phyloP scores from a whole-genome alignment of 2,113 vertebrate genomes.

The Alces alces region DNA sequence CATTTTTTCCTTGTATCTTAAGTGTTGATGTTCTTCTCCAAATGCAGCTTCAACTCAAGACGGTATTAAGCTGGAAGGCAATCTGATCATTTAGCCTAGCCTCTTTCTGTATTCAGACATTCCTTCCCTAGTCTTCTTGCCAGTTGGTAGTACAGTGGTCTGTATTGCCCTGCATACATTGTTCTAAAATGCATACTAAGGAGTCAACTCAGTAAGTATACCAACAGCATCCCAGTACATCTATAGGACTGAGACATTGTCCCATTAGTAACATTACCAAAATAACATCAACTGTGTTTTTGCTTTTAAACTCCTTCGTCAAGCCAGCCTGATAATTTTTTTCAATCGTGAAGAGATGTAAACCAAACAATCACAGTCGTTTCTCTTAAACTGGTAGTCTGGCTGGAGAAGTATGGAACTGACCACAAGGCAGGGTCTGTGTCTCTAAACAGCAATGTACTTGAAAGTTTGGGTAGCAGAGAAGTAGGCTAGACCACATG shows the following conservation, averaged over 20 bases:
- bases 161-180: neutral
- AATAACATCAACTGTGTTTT: neutral
- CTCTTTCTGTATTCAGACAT: neutral
- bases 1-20: neutral
- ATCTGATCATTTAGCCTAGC: neutral
- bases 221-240: neutral
- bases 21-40: slow-evolving; percentile 1
- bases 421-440: neutral
- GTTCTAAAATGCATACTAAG: neutral
- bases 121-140: neutral
- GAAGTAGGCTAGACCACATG: neutral
- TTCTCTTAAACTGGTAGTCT: neutral
- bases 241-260: neutral
- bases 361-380: neutral
- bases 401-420: neutral
- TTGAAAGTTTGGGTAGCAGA: neutral
- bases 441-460: neutral
- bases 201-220: neutral
- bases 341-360: neutral
- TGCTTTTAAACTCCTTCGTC: neutral
- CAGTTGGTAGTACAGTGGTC: neutral
- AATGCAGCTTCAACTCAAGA: neutral
- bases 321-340: neutral
- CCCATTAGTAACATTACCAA: neutral
- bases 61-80: neutral